These are phyloP conservation scores for Acrobeloides nanus DNA, from an alignment of 2,888 invertebrate species.

Conservation along the genomic window DNA sequence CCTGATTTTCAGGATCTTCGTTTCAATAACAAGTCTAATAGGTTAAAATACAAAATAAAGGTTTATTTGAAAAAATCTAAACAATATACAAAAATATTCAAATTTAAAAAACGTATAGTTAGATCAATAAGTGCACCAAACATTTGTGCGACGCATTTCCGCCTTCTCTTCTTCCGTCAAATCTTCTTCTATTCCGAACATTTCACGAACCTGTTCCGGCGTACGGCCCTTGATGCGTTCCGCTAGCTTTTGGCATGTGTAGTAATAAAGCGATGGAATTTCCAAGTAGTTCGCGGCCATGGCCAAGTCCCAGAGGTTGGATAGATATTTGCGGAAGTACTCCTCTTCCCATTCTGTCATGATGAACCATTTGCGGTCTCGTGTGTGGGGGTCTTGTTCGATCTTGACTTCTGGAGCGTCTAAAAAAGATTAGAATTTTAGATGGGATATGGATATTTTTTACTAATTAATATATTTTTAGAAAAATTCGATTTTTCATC, in stretches of 20 bases:
- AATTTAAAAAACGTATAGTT: no score
- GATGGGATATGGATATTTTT: no score
- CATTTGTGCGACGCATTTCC: conserved; percentile 7
- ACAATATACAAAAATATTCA: no score
- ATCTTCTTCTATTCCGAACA: conserved; percentile 11
- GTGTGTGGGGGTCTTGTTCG: conserved; percentile 14
- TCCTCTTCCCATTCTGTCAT: conserved; percentile 5
- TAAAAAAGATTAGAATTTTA: no score
- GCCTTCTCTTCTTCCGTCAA: conserved; percentile 13
- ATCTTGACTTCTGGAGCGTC: conserved; percentile 6
- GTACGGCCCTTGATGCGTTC: conserved; percentile 8
- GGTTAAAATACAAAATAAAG: no score
- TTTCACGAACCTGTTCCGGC: conserved; percentile 11
- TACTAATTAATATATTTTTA: no score
- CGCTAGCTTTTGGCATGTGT: conserved; percentile 12
- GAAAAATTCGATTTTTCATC: no score
- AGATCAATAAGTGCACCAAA: conserved; percentile 9
- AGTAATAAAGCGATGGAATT: conserved; percentile 12
- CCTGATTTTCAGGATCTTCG: no score
- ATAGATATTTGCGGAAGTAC: conserved; percentile 8
- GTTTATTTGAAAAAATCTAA: no score
- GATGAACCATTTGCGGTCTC: conserved; percentile 9
- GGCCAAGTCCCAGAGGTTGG: conserved; percentile 13
- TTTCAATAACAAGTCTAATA: no score
- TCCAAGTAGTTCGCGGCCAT: conserved; percentile 13